phyloP scores from a whole-genome alignment of 2,113 vertebrate genomes.

The Propithecus coquereli region DNA sequence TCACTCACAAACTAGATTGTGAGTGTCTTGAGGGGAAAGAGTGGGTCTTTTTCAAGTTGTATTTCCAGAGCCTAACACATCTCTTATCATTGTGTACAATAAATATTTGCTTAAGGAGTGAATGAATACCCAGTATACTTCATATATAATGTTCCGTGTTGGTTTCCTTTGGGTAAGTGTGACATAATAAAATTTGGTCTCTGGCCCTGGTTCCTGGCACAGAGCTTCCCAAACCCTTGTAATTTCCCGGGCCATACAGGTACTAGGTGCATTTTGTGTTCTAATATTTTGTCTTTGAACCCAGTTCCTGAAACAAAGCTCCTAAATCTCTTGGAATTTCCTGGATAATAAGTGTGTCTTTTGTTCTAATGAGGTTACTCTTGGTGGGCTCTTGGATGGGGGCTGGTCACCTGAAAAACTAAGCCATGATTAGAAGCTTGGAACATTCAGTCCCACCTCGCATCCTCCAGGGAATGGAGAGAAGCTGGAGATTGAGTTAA shows the following conservation, averaged over 20 bases:
- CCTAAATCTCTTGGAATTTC: background rate
- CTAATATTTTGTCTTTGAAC: background rate
- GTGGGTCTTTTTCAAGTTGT: background rate
- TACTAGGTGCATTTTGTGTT: background rate
- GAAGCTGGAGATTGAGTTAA: background rate
- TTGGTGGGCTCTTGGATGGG: background rate
- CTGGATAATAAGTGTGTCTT: background rate
- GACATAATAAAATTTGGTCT: background rate
- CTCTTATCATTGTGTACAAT: background rate
- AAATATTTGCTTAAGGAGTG: constrained; percentile 16
- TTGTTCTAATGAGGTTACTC: background rate
- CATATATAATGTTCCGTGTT: background rate
- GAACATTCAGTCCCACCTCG: background rate
- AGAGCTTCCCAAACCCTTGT: background rate
- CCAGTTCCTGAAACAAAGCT: background rate
- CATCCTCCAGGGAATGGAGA: background rate
- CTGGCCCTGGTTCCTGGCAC: background rate
- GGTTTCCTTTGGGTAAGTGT: background rate
- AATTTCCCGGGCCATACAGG: background rate
- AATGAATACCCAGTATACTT: background rate
- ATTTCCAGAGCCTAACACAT: background rate
- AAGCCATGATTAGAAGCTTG: background rate
- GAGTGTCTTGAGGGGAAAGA: background rate
- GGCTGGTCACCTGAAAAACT: background rate
- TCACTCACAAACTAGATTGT: background rate